Evolutionary conservation across 2,113 vertebrate species (phyloP).

Genomic region (Hemicordylus capensis): DNA sequence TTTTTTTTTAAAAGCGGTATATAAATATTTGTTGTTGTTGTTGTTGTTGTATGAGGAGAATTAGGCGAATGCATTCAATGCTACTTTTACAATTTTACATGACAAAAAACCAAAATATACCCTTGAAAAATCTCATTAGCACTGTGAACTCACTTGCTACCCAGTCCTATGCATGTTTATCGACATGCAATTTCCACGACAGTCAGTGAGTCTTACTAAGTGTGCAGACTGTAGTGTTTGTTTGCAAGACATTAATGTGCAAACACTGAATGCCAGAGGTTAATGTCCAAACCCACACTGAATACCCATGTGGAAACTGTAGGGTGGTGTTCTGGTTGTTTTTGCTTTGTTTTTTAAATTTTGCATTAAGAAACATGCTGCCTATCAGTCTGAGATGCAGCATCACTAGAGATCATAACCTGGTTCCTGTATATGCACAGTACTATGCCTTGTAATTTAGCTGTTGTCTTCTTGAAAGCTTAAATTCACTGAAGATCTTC

Average conservation of each 20-base stretch:
- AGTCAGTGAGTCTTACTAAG: neutral
- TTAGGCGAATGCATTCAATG: neutral
- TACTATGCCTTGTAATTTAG: neutral
- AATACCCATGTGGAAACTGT: neutral
- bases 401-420: neutral
- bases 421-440: neutral
- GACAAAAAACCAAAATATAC: neutral
- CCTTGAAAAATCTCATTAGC: neutral
- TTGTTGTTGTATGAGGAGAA: too few species aligned
- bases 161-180: neutral
- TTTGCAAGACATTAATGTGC: too few species aligned
- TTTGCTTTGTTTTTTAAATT: neutral
- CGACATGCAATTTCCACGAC: neutral
- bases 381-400: neutral
- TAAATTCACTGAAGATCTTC: neutral
- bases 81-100: neutral
- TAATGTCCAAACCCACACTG: neutral
- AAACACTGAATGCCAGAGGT: neutral
- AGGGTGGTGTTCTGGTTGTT: too few species aligned
- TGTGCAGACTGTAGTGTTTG: neutral
- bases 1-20: too few species aligned
- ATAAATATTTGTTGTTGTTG: too few species aligned
- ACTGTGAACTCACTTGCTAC: neutral
- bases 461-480: constrained; percentile 9
- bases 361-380: constrained; percentile 1